Base-by-base conservation (phyloP, 2,888 invertebrate genomes). In the Chalcosyrphus nemorum region DNA sequence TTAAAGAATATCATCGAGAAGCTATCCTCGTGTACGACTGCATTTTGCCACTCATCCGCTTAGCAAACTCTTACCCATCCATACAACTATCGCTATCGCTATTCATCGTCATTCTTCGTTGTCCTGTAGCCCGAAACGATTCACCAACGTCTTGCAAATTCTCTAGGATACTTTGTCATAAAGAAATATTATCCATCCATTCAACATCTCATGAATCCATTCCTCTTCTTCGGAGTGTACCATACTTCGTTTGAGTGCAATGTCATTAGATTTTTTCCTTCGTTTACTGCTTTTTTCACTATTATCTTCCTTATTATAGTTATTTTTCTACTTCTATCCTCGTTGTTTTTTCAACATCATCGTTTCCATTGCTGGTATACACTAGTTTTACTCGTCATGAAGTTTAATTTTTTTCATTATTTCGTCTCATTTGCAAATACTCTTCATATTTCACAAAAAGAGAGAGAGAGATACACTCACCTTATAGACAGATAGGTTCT, bases 181-280 rank as follows among this genome's bases (percentile, higher is more conserved):
- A 71, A 71, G 71, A 71, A 71, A 59, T 71, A 71, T 71, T 70
- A 70, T 71, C 71, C 71, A 61, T 59, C 50, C 59, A 71, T 71
- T 71, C 71, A 71, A 71, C 71, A 71, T 71, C 50, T 38, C 59
- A 41, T 71, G 71, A 50, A 71, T 71, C 71, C 59, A 71, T 71
- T 71, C 50, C 50, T 71, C 71, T 61, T 61, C 71, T 71, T 61
- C 38, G 71, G 59, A 59, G 57, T 38, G 29, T 47, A 24, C 57
- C 57, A 70, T 57, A 70, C 70, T 70, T 57, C 21, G 56, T 56
- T 57, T 45, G 57, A 56, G 71, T 50, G 71, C 59, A 61, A 50
- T 71, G 71, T 71, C 71, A 59, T 71, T 61, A 71, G 57, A 59
- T 71, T 50, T 57, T 45, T 70, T 45, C 21, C 56, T 2, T 19